These are phyloP conservation scores for Cheumatopsyche charites DNA, from an alignment of 1,140 invertebrate genomes.

Conservation along the genomic window DNA sequence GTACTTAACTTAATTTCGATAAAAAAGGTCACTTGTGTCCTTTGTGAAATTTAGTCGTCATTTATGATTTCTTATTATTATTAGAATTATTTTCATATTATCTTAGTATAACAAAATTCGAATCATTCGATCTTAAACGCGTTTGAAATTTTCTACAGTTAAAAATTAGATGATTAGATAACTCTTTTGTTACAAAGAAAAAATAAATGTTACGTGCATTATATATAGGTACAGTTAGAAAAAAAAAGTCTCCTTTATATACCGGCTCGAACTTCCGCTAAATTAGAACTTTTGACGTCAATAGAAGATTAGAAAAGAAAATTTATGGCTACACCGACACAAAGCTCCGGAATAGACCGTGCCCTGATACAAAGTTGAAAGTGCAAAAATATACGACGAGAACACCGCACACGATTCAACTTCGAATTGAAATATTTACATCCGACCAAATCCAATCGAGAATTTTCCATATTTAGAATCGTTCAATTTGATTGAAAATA, in stretches of 20 bases:
- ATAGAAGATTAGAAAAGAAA: slow-evolving; percentile 48
- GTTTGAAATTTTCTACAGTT: slow-evolving; percentile 3
- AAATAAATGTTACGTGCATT: too few relatives aligned
- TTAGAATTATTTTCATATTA: too few relatives aligned
- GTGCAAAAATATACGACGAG: slow-evolving; percentile 43
- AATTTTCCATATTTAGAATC: too few relatives aligned
- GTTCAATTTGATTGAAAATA: too few relatives aligned
- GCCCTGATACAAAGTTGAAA: slow-evolving; percentile 44
- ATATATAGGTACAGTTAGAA: slow-evolving; percentile 43
- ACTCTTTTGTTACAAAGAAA: slow-evolving; percentile 42
- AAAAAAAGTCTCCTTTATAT: slow-evolving; percentile 41
- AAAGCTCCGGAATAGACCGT: slow-evolving; percentile 30
- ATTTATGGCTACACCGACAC: slow-evolving; percentile 45
- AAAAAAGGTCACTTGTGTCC: too few relatives aligned
- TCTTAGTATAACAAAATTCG: too few relatives aligned
- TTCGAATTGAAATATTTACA: neutral
- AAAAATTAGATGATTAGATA: slow-evolving; percentile 32
- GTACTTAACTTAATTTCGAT: too few relatives aligned
- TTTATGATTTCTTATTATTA: too few relatives aligned
- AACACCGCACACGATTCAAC: slow-evolving; percentile 3
- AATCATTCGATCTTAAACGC: neutral
- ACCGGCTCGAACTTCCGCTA: slow-evolving; percentile 44
- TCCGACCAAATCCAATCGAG: too few relatives aligned
- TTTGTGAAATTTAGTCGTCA: too few relatives aligned
- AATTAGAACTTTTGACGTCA: slow-evolving; percentile 49